Evolutionary conservation across 2,113 vertebrate species (phyloP), one percentile per base, ranked within the genome.

Genomic region (Progne subis): DNA sequence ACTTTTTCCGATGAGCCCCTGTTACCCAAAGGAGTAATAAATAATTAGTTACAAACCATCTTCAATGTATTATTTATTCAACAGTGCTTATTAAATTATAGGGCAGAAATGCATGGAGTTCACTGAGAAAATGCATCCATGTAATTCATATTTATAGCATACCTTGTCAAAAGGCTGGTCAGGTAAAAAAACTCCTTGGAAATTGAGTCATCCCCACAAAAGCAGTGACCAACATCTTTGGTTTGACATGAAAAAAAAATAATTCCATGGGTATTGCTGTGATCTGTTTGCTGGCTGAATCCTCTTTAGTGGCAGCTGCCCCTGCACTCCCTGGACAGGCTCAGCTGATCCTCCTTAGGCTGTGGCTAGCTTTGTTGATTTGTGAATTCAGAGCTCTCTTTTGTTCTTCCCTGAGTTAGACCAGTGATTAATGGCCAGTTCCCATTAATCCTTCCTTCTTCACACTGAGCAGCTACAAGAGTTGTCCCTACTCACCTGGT

Each of bases 11-110:
- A 7, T 15, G 21, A 78, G 15, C 31, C 82, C 67, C 72, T 88
- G 11, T 90, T 92, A 93, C 68, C 23, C 67, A 92, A 88, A 70
- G 46, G 29, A 88, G 21, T 70, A 88, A 63, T 77, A 93, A 70
- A 52, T 94, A 88, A 90, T 86, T 83, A 88, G 43, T 43, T 81
- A 81, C 18, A 77, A 93, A 84, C 7, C 2, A 20, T 59, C 56
- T 63, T 31, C 50, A 74, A 64, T 78, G 77, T 75, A 74, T 92
- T 86, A 86, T 92, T 90, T 83, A 88, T 94, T 88, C 13, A 59
- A 43, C 2, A 13, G 26, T 77, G 17, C 8, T 77, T 31, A 91
- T 93, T 76, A 95, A 86, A 83, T 83, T 74, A 61, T 25, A 86
- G 46, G 11, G 18, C 20, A 83, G 5, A 90, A 93, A 74, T 47